phyloP scores from a whole-genome alignment of 1,140 invertebrate species.

The Copidosoma floridanum region DNA sequence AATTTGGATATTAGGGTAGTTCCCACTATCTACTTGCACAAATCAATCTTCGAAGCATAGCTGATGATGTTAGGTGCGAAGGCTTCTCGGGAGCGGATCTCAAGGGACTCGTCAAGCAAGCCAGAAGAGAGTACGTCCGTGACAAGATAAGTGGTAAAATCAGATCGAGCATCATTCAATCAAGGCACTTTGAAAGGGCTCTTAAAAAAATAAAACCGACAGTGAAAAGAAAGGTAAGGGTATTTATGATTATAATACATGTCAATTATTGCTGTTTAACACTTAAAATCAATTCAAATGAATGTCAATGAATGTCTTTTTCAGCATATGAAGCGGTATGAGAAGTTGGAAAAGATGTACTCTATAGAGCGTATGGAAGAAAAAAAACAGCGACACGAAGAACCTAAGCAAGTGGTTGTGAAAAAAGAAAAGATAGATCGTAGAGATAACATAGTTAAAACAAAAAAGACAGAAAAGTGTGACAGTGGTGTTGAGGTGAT shows the following conservation, averaged over 20 bases:
- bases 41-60: conserved; percentile 73
- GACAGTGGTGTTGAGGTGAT: too few relatives aligned
- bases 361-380: too few relatives aligned
- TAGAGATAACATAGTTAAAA: too few relatives aligned
- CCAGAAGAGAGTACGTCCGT: conserved; percentile 74
- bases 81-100: conserved; percentile 92
- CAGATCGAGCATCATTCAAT: conserved; percentile 48
- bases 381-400: too few relatives aligned
- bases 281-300: too few relatives aligned
- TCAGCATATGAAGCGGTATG: conserved; percentile 62
- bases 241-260: too few relatives aligned
- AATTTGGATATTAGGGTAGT: too few relatives aligned
- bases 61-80: conserved; percentile 65
- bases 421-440: too few relatives aligned
- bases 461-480: too few relatives aligned
- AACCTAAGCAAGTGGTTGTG: too few relatives aligned
- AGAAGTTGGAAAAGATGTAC: conserved; percentile 60
- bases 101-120: conserved; percentile 80
- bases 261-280: background rate
- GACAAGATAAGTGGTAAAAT: conserved; percentile 58
- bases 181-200: conserved; percentile 64
- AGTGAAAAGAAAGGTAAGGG: conserved; percentile 67
- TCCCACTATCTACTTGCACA: conserved; percentile 72
- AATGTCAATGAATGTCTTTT: conserved; percentile 19
- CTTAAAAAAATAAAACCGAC: conserved; percentile 78